A percentile compares a stretch with the other conserved stretches of the same genome.
phyloP scores from a whole-genome alignment of 2,888 invertebrate species.

The Cephus runcator region DNA sequence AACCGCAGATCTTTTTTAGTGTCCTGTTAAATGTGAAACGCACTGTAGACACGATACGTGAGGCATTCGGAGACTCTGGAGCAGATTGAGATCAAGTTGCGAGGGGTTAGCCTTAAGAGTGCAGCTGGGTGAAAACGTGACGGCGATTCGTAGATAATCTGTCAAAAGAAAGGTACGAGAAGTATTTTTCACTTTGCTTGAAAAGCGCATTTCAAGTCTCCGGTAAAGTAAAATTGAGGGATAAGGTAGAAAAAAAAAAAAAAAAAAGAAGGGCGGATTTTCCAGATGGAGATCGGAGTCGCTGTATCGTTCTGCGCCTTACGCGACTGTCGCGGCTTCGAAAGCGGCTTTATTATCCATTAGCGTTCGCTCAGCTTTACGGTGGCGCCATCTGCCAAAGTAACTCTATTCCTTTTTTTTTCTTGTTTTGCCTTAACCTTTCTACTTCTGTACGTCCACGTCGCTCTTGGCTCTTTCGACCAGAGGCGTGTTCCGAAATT shows the following conservation, averaged over 20 bases:
- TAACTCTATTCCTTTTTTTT: too few relatives aligned
- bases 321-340: not conserved
- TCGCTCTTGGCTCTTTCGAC: too few relatives aligned
- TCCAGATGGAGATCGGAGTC: not conserved
- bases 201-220: not conserved
- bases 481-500: too few relatives aligned
- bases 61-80: not conserved
- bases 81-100: constrained; percentile 34
- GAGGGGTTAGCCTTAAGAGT: constrained; percentile 23
- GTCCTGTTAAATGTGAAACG: too few relatives aligned
- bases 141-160: constrained; percentile 37
- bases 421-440: too few relatives aligned
- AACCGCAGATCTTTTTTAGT: too few relatives aligned
- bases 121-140: constrained; percentile 38
- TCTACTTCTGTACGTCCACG: too few relatives aligned
- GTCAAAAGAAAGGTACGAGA: not conserved
- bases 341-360: constrained; percentile 28
- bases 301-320: not conserved
- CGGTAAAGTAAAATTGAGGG: not conserved
- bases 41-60: constrained; percentile 22
- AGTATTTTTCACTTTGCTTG: not conserved
- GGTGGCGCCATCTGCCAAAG: not conserved
- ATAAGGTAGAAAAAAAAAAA: too few relatives aligned
- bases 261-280: not conserved
- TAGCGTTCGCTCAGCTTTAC: constrained; percentile 21